A percentile compares a stretch with the other conserved stretches of the same genome.
Conservation (phyloP, 2,113 vertebrate species). For the Saiga tatarica region DNA sequence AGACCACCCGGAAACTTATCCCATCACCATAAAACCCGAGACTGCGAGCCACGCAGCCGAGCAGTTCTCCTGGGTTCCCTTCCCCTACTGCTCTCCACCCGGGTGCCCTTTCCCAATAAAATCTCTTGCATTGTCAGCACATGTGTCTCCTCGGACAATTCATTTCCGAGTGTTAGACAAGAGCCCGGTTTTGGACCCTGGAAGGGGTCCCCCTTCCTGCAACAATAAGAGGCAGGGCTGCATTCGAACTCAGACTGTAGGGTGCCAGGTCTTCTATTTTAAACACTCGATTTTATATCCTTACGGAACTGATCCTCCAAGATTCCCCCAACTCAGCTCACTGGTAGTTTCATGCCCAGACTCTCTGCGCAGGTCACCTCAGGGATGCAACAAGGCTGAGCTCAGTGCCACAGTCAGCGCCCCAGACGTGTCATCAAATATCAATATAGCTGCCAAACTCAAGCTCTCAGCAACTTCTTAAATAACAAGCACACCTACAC, state of each 20-base stretch:
- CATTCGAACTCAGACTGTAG: not conserved
- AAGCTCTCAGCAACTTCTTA: not conserved
- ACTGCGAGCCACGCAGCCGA: too few relatives aligned
- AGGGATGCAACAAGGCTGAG: not conserved
- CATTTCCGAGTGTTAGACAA: too few relatives aligned
- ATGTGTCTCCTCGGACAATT: too few relatives aligned
- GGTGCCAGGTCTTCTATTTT: not conserved
- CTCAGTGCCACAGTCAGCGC: not conserved
- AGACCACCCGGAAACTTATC: too few relatives aligned
- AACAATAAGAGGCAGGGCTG: not conserved
- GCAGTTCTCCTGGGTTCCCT: too few relatives aligned
- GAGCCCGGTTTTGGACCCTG: too few relatives aligned
- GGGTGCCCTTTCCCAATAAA: too few relatives aligned
- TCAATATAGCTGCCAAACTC: not conserved
- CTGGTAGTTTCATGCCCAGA: not conserved
- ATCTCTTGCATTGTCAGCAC: too few relatives aligned
- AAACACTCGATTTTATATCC: not conserved
- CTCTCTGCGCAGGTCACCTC: not conserved
- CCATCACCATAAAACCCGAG: too few relatives aligned
- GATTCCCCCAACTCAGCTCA: not conserved
- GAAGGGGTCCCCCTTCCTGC: too few relatives aligned
- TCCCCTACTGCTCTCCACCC: too few relatives aligned
- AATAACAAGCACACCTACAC: not conserved
- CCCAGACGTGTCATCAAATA: not conserved
- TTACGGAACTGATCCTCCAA: not conserved